A percentile compares a stretch with the other conserved stretches of the same genome.
Conservation (phyloP, 2,113 vertebrate species). For the Neofelis nebulosa region DNA sequence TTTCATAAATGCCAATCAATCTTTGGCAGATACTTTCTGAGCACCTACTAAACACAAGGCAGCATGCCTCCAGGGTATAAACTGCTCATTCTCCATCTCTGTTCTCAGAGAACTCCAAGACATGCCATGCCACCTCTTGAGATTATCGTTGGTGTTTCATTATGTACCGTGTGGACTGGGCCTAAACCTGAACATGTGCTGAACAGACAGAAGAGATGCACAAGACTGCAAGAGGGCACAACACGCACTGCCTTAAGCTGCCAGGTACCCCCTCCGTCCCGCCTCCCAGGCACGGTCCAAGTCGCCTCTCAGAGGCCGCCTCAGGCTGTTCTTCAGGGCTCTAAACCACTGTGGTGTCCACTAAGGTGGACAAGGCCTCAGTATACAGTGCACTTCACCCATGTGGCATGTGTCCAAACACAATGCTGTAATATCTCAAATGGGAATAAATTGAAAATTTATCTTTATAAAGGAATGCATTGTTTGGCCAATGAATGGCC, state of each 20-base stretch:
- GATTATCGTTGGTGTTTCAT: neutral
- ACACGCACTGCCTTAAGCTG: neutral
- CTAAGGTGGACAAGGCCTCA: neutral
- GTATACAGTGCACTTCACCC: neutral
- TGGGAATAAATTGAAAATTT: neutral
- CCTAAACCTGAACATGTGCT: neutral
- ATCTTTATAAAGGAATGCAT: slow-evolving; percentile 34
- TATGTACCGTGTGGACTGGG: neutral
- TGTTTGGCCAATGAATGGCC: neutral
- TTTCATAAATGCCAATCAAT: neutral
- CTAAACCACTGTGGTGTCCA: neutral
- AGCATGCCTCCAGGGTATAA: neutral
- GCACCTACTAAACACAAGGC: neutral
- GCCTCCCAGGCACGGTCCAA: neutral
- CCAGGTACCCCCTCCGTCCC: neutral
- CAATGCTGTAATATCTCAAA: neutral
- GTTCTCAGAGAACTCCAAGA: neutral
- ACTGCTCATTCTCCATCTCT: neutral
- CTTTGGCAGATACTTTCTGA: neutral
- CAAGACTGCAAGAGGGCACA: neutral
- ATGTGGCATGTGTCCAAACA: neutral
- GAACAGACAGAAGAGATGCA: neutral
- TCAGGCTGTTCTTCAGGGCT: neutral
- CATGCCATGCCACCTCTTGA: neutral
- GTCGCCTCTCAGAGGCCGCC: neutral